Conservation (phyloP, 2,888 invertebrate genomes). For the Dasysyrphus albostriatus region DNA sequence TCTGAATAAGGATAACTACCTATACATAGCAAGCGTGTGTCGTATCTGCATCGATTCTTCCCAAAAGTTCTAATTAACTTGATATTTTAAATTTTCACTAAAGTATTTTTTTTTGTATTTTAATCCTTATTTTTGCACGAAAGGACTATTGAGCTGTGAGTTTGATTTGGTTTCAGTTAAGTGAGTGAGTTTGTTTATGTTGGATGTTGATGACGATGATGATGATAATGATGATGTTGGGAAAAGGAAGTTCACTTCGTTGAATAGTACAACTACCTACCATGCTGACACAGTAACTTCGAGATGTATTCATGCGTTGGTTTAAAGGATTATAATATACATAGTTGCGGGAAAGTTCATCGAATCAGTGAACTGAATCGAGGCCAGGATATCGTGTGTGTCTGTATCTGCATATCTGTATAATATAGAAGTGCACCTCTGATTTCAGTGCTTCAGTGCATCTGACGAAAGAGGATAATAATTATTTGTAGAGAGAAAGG, state of each 20-base stretch:
- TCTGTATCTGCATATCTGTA: neutral
- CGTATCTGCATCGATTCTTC: slow-evolving; percentile 48
- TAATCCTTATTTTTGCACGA: slow-evolving; percentile 30
- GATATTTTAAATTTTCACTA: slow-evolving; percentile 52
- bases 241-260: slow-evolving; percentile 48
- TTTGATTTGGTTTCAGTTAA: slow-evolving; percentile 58
- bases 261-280: slow-evolving; percentile 14
- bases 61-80: slow-evolving; percentile 70
- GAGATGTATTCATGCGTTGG: slow-evolving; percentile 59
- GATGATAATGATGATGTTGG: slow-evolving; percentile 14
- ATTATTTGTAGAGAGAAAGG: slow-evolving; percentile 36
- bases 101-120: slow-evolving; percentile 5
- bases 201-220: neutral
- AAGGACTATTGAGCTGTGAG: slow-evolving; percentile 71
- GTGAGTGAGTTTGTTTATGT: slow-evolving; percentile 5
- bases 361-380: slow-evolving; percentile 68
- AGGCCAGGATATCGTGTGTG: slow-evolving; percentile 41
- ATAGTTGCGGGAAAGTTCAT: slow-evolving; percentile 59
- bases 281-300: slow-evolving; percentile 63
- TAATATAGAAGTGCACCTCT: neutral
- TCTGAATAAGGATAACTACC: slow-evolving; percentile 4
- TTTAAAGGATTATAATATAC: slow-evolving; percentile 44
- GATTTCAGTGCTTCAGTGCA: neutral
- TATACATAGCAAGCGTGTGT: neutral
- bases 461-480: slow-evolving; percentile 29